Base-by-base conservation (phyloP, 2,797 vertebrate species). In the Chelmon rostratus region DNA sequence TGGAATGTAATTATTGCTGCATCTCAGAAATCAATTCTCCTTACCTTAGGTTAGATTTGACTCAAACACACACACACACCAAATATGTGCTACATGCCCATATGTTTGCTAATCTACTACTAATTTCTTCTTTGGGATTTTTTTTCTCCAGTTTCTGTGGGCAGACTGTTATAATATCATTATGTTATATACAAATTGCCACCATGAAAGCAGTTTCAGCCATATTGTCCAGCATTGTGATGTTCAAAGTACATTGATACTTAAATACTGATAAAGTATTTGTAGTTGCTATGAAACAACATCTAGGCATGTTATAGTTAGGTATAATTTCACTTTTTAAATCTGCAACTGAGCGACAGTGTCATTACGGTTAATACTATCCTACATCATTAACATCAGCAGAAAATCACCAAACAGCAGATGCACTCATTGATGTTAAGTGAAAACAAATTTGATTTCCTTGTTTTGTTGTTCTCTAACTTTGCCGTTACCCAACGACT, bases 1-100 rank as follows among this genome's bases (percentile, higher is more conserved):
- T 68, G 33, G 72, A 88, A 90, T 90, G 82, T 76, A 90, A 91
- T 94, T 89, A 93, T 90, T 77, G 78, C 84, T 46, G 25, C 83
- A 91, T 86, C 78, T 90, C 16, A 86, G 52, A 84, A 91, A 94
- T 94, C 86, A 79, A 89, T 94, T 91, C 52, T 89, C 84, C 78
- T 73, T 54, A 85, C 77, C 83, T 76, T 33, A 70, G 76, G 73
- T 74, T 68, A 68, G 47, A 78, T 68, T 66, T 68, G 81, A 73
- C 58, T 77, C 53, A 49, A 49, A n/a, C 13, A n/a, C 7, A 23
- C 28, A 53, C 16, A 16, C 2, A 40, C 52, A 61, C 54, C 10
- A 25, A 25, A 25, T 47, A 50, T 50, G 47, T 23, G 21, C 21
- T 47, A 23, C 47, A 5, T 5, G 21, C 3, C 21, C 21, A 50